Conservation (phyloP, 2,888 invertebrate species). For the Onchidella celtica region DNA sequence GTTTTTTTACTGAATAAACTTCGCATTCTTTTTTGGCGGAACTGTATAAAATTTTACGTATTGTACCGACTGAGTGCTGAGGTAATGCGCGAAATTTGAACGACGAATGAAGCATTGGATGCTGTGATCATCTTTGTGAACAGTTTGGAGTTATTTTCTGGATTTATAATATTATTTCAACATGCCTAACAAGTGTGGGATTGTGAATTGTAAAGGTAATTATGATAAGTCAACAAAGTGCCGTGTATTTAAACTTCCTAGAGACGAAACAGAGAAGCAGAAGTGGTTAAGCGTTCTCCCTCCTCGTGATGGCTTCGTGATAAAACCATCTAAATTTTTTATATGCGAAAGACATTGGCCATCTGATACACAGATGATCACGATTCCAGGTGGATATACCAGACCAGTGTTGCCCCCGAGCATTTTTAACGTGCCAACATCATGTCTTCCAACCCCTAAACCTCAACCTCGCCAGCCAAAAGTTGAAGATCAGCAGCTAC, state of each 20-base stretch:
- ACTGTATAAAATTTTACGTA: no score
- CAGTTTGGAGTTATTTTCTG: no score
- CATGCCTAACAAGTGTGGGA: neutral
- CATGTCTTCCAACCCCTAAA: neutral
- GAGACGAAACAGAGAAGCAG: neutral
- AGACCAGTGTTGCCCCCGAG: neutral
- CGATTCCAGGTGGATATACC: neutral
- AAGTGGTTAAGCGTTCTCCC: neutral
- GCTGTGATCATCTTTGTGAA: no score
- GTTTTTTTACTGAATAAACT: no score
- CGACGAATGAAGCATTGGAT: no score
- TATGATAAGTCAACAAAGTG: neutral
- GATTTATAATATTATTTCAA: neutral
- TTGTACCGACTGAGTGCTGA: no score
- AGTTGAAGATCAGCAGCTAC: neutral
- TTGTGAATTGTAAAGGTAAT: neutral
- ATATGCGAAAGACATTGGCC: conserved; percentile 19
- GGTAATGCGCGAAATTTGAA: no score
- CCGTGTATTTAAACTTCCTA: neutral
- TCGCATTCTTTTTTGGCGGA: no score
- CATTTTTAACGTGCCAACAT: neutral
- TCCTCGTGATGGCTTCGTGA: neutral
- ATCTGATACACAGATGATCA: neutral
- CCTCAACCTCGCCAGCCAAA: neutral
- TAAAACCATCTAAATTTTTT: conserved; percentile 1